A percentile compares a stretch with the other conserved stretches of the same genome.
Evolutionary conservation across 2,797 vertebrate genomes (phyloP).

Genomic region (Smutsia gigantea): DNA sequence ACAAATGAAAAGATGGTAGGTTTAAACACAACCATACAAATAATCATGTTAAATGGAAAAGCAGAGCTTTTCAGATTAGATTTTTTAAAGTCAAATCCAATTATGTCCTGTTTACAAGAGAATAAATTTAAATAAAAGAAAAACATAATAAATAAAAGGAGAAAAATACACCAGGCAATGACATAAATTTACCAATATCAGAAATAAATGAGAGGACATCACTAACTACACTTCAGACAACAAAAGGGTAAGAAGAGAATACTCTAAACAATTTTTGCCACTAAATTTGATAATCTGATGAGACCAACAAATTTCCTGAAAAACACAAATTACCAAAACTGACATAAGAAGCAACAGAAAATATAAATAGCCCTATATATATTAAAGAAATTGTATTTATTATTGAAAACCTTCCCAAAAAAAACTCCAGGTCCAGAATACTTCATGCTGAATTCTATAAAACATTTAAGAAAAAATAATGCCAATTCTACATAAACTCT

Average conservation of each 20-base stretch:
- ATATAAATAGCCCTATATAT: background rate
- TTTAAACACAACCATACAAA: background rate
- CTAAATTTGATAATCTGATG: background rate
- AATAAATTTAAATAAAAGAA: background rate
- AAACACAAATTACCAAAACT: background rate
- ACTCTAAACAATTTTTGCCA: background rate
- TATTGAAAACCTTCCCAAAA: background rate
- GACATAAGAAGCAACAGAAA: background rate
- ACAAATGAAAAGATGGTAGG: background rate
- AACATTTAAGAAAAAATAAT: background rate
- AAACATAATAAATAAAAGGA: background rate
- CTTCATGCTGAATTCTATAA: background rate
- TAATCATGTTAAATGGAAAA: background rate
- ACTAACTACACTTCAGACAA: background rate
- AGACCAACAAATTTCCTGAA: background rate
- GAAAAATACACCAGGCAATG: background rate
- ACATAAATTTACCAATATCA: background rate
- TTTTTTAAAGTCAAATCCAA: background rate
- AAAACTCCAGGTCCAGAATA: background rate
- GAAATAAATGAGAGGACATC: background rate
- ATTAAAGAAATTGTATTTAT: background rate
- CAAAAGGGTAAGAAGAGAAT: background rate
- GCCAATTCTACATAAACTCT: background rate
- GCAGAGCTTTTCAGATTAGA: background rate
- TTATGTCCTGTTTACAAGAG: background rate